These are phyloP conservation scores for Athripsodes cinereus DNA, from an alignment of 2,888 invertebrate genomes.

Conservation along the genomic window DNA sequence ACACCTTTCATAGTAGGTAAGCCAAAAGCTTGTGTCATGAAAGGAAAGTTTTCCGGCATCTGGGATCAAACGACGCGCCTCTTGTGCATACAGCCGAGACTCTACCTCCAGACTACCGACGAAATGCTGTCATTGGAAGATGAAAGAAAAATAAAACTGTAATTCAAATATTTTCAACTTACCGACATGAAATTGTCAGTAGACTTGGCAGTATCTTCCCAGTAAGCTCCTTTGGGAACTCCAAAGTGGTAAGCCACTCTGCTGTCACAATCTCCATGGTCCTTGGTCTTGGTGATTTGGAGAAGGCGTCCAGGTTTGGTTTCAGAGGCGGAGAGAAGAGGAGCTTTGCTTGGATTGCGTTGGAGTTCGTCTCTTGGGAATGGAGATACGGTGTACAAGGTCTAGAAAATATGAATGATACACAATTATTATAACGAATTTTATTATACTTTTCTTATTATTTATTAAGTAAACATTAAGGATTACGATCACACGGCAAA, in stretches of 20 bases:
- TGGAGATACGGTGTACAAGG: constrained; percentile 59
- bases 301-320: constrained; percentile 43
- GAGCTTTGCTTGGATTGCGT: constrained; percentile 48
- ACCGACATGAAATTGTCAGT: constrained; percentile 50
- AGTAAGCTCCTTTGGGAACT: constrained; percentile 48
- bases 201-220: constrained; percentile 44
- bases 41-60: too few relatives aligned
- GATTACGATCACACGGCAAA: too few relatives aligned
- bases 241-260: constrained; percentile 61
- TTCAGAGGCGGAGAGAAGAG: constrained; percentile 35
- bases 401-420: constrained; percentile 17
- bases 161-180: constrained; percentile 26
- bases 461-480: too few relatives aligned
- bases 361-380: constrained; percentile 51
- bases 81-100: too few relatives aligned
- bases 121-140: neutral
- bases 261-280: constrained; percentile 57
- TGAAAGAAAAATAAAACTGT: neutral
- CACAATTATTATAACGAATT: too few relatives aligned
- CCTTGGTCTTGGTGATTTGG: constrained; percentile 61
- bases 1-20: too few relatives aligned
- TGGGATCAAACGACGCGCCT: too few relatives aligned
- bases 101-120: too few relatives aligned
- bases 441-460: too few relatives aligned
- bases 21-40: too few relatives aligned